Base-by-base conservation (phyloP, 2,797 vertebrate genomes). In the Fistularia tabacaria region DNA sequence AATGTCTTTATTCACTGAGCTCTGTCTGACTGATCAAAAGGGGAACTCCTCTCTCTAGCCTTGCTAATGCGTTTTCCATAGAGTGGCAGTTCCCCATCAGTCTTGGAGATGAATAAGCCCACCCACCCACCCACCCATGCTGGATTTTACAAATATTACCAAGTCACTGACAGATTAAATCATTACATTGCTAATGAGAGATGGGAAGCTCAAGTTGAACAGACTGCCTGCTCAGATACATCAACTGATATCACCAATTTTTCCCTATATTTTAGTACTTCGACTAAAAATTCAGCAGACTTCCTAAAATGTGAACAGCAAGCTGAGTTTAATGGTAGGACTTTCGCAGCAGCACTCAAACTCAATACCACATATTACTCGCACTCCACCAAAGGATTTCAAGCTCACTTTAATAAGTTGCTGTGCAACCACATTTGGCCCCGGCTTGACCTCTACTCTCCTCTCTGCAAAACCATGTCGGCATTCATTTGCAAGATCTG, bases 101-200 rank as follows among this genome's bases (percentile, higher is more conserved):
- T 95, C 93, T 94, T 92, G 62, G 91, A 94, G 94, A 97, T 91
- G 88, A 94, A 96, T 95, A 89, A 88, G 87, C 84, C 25, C 25
- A 86, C 82, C 79, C 7, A 14, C 84, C 25, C 25, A 86, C 82
- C 79, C 7, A 14, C 82, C 80, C 77, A 62, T 77, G 89, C 88
- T 84, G 77, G 87, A 85, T 89, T 89, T 88, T 90, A 91, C 86
- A 91, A 88, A 91, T 92, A 93, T 92, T 90, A 92, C 89, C 90
- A 68, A 54, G 74, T 89, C 87, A 89, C 90, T 81, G 87, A 88
- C 84, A 87, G 82, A 91, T 93, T 92, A 86, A 92, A 94, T 95
- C 91, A 93, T 84, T 81, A 82, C 84, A 85, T 82, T 89, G 87
- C 90, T 93, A 93, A 93, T 92, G 91, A 92, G 83, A 88, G 88